Evolutionary conservation across 2,888 invertebrate species (phyloP), one percentile per base, ranked within the genome.

Genomic region (Oligia fasciuncula): DNA sequence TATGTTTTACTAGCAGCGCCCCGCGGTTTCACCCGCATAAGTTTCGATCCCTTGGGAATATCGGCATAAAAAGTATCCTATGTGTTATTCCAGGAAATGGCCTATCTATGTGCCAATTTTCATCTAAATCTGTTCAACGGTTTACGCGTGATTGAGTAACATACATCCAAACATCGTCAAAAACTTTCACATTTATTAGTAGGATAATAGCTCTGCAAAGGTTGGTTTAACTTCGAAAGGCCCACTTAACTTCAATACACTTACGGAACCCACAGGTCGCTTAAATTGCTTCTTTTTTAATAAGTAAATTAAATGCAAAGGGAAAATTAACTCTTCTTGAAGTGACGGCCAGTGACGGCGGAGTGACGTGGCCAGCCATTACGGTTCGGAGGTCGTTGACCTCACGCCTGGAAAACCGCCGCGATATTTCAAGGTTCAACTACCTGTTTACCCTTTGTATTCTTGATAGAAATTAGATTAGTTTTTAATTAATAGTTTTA

Each of bases 291-390:
- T 79, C 65, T 77, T 80, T 90, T 92, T 92, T 91, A 92, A 92
- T 92, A 92, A 91, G 92, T 93, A 93, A 94, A 94, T 94, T 94
- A 94, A 94, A 93, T 93, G 94, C 92, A 91, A 91, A 90, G 87
- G 92, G 93, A 93, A 95, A 95, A 96, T 96, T 95, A 96, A 95
- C 95, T 95, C 93, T 91, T 95, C 95, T 92, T 88, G 87, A 90
- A 90, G 90, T 93, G 94, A 94, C 93, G 93, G 91, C 89, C 86
- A 89, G 90, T 82, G 95, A 95, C 94, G 91, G 93, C 87, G 79
- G 93, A 95, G 91, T 95, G 96, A 96, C 95, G 95, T 92, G 94
- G 85, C 92, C 92, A 88, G 91, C 93, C 93, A 95, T 96, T 95
- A 95, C 89, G 88, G 93, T 93, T 92, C 89, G 90, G 89, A 92